These are phyloP conservation scores for Aspidiotus rigidus DNA, from an alignment of 2,888 invertebrate species.

Conservation along the genomic window DNA sequence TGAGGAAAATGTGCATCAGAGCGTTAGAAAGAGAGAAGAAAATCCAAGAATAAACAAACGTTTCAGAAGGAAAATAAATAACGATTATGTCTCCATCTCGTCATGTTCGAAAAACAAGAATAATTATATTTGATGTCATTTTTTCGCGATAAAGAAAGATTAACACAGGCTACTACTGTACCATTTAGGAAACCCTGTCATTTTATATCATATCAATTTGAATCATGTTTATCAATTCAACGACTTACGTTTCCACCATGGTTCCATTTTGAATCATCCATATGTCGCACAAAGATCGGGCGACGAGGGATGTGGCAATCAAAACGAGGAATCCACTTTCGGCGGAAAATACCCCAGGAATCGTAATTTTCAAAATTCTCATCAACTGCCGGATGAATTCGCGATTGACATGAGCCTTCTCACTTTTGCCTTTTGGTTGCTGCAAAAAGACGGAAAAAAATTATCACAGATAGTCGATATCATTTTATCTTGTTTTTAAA, in stretches of 20 bases:
- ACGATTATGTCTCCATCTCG: neutral
- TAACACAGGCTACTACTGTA: too few relatives aligned
- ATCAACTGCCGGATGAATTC: constrained; percentile 62
- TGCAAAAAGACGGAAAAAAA: constrained; percentile 36
- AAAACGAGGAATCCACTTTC: constrained; percentile 65
- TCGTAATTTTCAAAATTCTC: constrained; percentile 59
- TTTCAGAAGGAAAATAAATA: neutral
- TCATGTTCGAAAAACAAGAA: neutral
- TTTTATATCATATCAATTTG: too few relatives aligned
- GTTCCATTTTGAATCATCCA: constrained; percentile 96
- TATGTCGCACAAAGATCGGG: constrained; percentile 87
- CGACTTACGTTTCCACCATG: constrained; percentile 74
- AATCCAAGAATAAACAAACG: neutral
- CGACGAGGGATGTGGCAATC: constrained; percentile 70
- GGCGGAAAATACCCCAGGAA: constrained; percentile 67
- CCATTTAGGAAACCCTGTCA: too few relatives aligned
- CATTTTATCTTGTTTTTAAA: too few relatives aligned
- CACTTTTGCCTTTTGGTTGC: constrained; percentile 44
- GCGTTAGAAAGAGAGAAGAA: too few relatives aligned
- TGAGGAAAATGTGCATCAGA: too few relatives aligned
- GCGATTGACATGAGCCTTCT: constrained; percentile 67
- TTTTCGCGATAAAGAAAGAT: neutral
- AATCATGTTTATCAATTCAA: too few relatives aligned
- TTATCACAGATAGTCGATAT: too few relatives aligned
- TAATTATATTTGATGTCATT: neutral